Percentiles rank a stretch among this genome's conserved stretches.
phyloP scores from a whole-genome alignment of 1,140 invertebrate genomes.

The Drosophila orena region DNA sequence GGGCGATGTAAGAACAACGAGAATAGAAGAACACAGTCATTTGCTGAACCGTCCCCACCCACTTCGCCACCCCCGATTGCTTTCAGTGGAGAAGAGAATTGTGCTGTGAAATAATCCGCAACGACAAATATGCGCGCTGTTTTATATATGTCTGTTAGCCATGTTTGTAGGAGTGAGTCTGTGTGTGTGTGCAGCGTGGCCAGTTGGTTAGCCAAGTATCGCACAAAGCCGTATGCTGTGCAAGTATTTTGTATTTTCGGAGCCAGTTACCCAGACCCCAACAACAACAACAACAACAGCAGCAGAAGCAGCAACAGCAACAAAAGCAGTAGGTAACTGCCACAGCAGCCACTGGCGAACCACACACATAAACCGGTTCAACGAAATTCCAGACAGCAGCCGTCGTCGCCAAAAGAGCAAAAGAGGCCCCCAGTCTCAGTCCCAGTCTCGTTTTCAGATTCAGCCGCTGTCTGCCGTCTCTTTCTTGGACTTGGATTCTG shows the following conservation, averaged over 20 bases:
- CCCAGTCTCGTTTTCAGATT: conserved; percentile 14
- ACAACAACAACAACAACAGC: conserved; percentile 22
- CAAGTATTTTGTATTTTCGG: conserved; percentile 70
- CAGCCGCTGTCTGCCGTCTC: not conserved
- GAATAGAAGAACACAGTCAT: conserved; percentile 41
- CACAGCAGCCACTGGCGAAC: conserved; percentile 29
- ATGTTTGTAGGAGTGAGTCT: conserved; percentile 17
- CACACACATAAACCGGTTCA: conserved; percentile 67
- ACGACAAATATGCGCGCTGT: conserved; percentile 75
- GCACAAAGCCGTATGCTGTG: conserved; percentile 62
- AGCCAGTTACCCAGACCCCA: conserved; percentile 72
- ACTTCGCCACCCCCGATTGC: conserved; percentile 1
- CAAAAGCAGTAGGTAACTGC: conserved; percentile 42
- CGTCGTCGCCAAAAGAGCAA: conserved; percentile 47
- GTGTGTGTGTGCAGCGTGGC: conserved; percentile 46
- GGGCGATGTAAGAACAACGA: conserved; percentile 15
- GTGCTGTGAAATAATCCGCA: conserved; percentile 75
- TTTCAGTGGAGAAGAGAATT: conserved; percentile 55
- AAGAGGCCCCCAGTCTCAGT: not conserved
- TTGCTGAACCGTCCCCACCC: conserved; percentile 1
- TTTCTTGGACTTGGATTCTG: conserved; percentile 1
- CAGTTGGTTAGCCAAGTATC: conserved; percentile 72
- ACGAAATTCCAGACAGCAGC: conserved; percentile 66
- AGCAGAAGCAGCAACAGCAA: conserved; percentile 7
- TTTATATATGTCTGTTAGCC: conserved; percentile 42